Base-by-base conservation (phyloP, 1,140 invertebrate genomes). In the Tribolium madens region DNA sequence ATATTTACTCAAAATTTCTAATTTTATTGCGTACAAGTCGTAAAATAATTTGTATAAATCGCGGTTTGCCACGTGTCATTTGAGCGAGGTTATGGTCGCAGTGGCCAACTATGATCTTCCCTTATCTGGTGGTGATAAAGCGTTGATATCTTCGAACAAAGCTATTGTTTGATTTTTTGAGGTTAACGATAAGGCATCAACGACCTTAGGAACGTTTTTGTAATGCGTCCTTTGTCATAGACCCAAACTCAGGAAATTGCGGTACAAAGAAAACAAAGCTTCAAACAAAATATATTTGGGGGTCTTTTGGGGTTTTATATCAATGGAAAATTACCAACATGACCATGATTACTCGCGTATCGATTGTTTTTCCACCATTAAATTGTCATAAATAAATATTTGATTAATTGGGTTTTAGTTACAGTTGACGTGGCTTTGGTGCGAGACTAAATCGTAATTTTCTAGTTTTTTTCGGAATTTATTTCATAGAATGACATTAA, bases 391-490 rank as follows among this genome's bases (percentile, higher is more conserved):
- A 57, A 57, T 57, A 57, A 57, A 57, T 57, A 57, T 57, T 57
- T 57, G 52, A 57, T 57, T 57, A 57, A 57, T 57, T 57, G 52
- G 17, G 3, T 57, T 57, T 15, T 47, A 9, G 50, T 52, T 21
- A n/a, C 15, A 21, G 17, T 21, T 57, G 52, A 57, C 52, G 52
- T 57, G 52, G 52, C 17, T 42, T 42, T 42, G 9, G 36, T n/a
- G 9, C 36, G 36, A 2, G 17, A 21, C 17, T 17, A 57, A 57
- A 18, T 18, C 17, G 15, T 15, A 15, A 57, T 57, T 57, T 13
- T 52, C 17, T 9, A 15, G 12, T 52, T 52, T 52, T 52, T 52
- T 15, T 14, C 46, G 46, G 50, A 52, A 52, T 21, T 57, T 17
- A 18, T 57, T 18, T 21, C 17, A 57, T 7, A 5, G 18, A 57